Percentiles rank a stretch among this genome's conserved stretches.
Conservation (phyloP, 2,113 vertebrate genomes). For the Chlorodrepanis virens region DNA sequence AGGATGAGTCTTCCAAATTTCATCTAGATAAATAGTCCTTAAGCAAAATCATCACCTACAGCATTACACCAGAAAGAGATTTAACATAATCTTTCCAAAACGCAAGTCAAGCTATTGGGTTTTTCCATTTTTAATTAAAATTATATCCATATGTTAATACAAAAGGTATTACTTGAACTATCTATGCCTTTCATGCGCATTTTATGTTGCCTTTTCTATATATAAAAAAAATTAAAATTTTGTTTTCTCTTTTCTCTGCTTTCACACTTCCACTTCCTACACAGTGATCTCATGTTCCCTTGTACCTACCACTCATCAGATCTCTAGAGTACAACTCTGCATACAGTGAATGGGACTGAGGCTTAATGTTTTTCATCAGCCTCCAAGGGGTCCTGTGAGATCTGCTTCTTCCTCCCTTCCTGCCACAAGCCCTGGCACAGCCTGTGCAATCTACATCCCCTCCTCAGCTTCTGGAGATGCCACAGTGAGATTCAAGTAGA, state of each 20-base stretch:
- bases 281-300: background rate
- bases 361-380: background rate
- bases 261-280: background rate
- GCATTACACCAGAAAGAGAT: background rate
- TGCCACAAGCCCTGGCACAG: background rate
- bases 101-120: background rate
- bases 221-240: too few species aligned
- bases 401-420: background rate
- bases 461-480: background rate
- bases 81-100: background rate
- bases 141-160: background rate
- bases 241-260: background rate
- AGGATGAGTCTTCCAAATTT: background rate
- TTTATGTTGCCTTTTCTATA: background rate
- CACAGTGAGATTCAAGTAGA: rapidly evolving
- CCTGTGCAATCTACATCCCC: background rate
- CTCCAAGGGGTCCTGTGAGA: background rate
- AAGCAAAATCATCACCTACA: background rate
- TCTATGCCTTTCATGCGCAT: background rate
- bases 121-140: background rate
- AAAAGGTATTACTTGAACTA: background rate
- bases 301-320: background rate
- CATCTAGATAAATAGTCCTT: background rate
- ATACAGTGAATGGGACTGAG: too few species aligned
- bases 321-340: background rate